Evolutionary conservation across 2,797 vertebrate species (phyloP), one percentile per base, ranked within the genome.

Genomic region (Cuniculus paca): DNA sequence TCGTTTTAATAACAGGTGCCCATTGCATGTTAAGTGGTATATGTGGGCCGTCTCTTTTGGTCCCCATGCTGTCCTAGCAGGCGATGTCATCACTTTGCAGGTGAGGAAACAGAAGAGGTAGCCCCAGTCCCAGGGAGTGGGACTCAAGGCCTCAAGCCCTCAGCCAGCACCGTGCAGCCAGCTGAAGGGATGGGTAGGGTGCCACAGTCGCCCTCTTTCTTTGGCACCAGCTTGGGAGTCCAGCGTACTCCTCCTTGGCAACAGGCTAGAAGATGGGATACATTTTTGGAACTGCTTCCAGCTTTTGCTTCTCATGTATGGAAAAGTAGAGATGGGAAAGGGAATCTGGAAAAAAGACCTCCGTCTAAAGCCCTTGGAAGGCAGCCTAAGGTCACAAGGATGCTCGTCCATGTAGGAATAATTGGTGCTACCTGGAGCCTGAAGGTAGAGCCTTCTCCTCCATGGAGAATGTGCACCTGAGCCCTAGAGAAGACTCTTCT

Each of bases 331-430:
- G 20, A 2, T 22, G 31, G 56, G 61, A 45, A 79, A 24, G 63
- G 77, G 26, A 22, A 36, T 58, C 36, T 17, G 14, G 86, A 54
- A 89, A 70, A 58, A 63, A 94, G 70, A 4, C 0, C 0, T 17
- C 12, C 1, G n/a, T 31, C 39, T 34, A 31, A 26, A 93, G 24
- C n/a, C 42, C 1, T 0, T 50, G 77, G 84, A 70, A 63, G 48
- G 56, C 56, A n/a, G 20, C 13, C 58, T 16, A 5, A 17, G 52
- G 26, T 31, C 2, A 0, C 24, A 36, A 77, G 82, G 54, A 90
- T 52, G 11, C 31, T 17, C 0, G 0, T 2, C 19, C 36, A 1
- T 31, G 87, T 26, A 16, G 56, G 58, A 42, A 13, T 1, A 60
- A 19, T 14, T 34, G 20, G 11, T 2, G 10, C 36, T 68, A 24